A percentile compares a stretch with the other conserved stretches of the same genome.
Evolutionary conservation across 2,888 invertebrate species (phyloP).

Genomic region (Drosophila anomalipes): DNA sequence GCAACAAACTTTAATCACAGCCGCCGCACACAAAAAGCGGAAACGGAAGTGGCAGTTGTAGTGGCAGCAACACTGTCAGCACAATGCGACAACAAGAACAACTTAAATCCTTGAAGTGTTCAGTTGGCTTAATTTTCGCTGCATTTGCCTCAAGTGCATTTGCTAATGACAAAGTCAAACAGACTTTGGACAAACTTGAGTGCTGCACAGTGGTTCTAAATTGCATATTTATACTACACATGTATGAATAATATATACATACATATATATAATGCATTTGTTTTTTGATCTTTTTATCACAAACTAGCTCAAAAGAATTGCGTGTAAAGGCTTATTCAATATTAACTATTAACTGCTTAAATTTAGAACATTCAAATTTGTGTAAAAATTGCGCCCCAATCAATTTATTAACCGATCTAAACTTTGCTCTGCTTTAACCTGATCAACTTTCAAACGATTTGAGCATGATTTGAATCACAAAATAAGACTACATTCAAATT

Average conservation of each 20-base stretch:
- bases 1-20: constrained; percentile 66
- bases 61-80: constrained; percentile 20
- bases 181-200: constrained; percentile 38
- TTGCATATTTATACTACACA: background rate
- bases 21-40: constrained; percentile 18
- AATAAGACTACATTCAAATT: no score
- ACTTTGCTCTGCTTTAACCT: no score
- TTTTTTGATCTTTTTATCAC: no score
- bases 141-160: constrained; percentile 61
- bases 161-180: constrained; percentile 77
- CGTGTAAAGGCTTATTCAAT: no score
- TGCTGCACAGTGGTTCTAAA: constrained; percentile 38
- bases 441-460: no score
- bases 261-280: no score
- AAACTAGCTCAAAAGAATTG: no score
- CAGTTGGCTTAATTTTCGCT: constrained; percentile 51
- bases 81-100: constrained; percentile 29
- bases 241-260: background rate
- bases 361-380: no score
- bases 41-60: constrained; percentile 42
- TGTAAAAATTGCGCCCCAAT: no score
- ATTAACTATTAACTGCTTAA: no score
- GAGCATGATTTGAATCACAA: no score
- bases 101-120: constrained; percentile 68
- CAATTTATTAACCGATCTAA: no score